phyloP scores from a whole-genome alignment of 2,113 vertebrate species.

The Pteronura brasiliensis region DNA sequence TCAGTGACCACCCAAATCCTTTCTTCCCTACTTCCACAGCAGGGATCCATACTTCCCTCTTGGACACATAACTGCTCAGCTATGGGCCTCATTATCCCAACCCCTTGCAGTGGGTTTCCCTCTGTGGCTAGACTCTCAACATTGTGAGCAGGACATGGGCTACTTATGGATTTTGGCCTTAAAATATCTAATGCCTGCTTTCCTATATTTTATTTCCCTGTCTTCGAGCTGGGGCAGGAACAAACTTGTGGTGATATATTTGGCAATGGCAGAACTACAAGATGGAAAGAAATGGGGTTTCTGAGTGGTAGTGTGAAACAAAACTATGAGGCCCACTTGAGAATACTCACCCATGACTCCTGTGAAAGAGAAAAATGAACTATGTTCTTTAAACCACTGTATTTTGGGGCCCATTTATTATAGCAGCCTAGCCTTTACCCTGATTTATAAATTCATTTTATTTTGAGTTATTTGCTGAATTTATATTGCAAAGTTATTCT shows the following conservation, averaged over 20 bases:
- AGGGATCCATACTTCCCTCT: neutral
- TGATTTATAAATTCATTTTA: neutral
- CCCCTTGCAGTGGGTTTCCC: neutral
- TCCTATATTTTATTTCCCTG: neutral
- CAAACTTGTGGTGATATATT: neutral
- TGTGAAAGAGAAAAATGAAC: neutral
- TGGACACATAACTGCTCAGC: neutral
- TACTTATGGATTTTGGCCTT: neutral
- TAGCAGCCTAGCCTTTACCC: neutral
- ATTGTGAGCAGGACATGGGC: neutral
- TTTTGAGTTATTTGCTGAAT: neutral
- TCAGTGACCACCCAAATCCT: neutral
- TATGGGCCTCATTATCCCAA: neutral
- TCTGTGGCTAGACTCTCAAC: neutral
- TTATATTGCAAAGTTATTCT: neutral
- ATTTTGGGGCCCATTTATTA: neutral
- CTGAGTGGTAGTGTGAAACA: neutral
- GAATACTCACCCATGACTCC: neutral
- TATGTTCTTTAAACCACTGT: neutral
- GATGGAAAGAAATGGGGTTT: neutral
- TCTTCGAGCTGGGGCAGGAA: neutral
- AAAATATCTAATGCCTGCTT: neutral
- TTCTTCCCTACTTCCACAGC: neutral
- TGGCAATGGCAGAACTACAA: neutral
- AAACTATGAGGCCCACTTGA: neutral